These are phyloP conservation scores for Symphodus melops DNA, from an alignment of 2,113 vertebrate genomes.

Conservation along the genomic window DNA sequence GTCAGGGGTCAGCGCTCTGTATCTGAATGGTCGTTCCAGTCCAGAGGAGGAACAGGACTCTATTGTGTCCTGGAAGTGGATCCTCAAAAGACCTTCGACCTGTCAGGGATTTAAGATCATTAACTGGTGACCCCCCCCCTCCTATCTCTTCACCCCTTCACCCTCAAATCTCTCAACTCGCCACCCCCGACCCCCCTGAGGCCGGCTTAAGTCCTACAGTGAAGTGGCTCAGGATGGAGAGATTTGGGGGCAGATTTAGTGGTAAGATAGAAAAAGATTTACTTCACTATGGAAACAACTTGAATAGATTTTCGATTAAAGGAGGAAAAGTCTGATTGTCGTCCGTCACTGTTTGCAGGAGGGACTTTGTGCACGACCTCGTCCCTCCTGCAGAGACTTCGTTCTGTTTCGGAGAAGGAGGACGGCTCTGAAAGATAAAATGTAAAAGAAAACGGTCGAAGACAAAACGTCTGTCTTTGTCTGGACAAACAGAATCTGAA, in stretches of 20 bases:
- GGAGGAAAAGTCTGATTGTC: no score
- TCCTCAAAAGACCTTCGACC: slow-evolving; percentile 68
- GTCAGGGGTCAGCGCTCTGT: neutral
- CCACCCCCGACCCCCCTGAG: slow-evolving; percentile 22
- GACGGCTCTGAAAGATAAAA: no score
- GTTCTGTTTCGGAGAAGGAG: no score
- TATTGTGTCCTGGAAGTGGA: slow-evolving; percentile 71
- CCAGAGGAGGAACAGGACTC: slow-evolving; percentile 49
- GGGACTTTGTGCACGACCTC: no score
- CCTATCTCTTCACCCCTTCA: slow-evolving; percentile 54
- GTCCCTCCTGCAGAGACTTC: no score
- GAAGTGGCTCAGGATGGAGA: slow-evolving; percentile 36
- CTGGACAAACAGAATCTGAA: no score
- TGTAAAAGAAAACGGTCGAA: no score
- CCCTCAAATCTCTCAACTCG: slow-evolving; percentile 28
- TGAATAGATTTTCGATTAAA: no score
- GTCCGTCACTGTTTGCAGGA: no score
- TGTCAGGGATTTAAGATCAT: slow-evolving; percentile 66
- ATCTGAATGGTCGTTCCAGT: slow-evolving; percentile 49
- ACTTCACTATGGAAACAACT: neutral
- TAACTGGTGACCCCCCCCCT: slow-evolving; percentile 51
- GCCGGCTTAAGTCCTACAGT: slow-evolving; percentile 37
- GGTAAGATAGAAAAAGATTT: neutral
- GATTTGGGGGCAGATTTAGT: slow-evolving; percentile 23
- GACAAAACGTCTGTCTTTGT: no score